These are phyloP conservation scores for Henricia sp. DNA, from an alignment of 53 echinoderm and acorn worm genomes.

Conservation along the genomic window DNA sequence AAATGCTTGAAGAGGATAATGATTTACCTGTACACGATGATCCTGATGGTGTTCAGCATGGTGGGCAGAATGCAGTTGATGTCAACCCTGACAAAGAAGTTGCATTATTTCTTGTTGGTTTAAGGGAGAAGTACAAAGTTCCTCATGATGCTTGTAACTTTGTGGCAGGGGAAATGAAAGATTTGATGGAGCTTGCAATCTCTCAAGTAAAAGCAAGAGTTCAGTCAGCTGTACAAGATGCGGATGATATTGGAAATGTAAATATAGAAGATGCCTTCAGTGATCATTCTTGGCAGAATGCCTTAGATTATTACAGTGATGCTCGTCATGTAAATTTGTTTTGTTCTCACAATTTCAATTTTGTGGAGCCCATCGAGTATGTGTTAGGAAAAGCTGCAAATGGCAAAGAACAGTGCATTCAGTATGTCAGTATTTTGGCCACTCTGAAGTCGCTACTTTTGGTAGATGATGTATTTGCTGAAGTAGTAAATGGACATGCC, in stretches of 20 bases:
- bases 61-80: background rate
- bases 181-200: slow-evolving; percentile 16
- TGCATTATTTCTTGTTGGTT: slow-evolving; percentile 1
- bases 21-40: background rate
- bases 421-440: slow-evolving; percentile 59
- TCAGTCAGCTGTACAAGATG: slow-evolving; percentile 17
- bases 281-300: slow-evolving; percentile 8
- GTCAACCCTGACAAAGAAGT: background rate
- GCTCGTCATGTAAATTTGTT: slow-evolving; percentile 16
- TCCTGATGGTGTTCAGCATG: background rate
- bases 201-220: background rate
- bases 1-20: background rate
- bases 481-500: slow-evolving; percentile 39
- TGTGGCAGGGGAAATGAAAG: slow-evolving; percentile 24
- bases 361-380: slow-evolving; percentile 56
- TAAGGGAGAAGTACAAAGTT: slow-evolving; percentile 22
- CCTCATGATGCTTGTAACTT: slow-evolving; percentile 7
- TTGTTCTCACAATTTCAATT: background rate
- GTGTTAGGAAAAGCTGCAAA: slow-evolving; percentile 28
- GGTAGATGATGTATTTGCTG: slow-evolving; percentile 48
- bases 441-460: slow-evolving; percentile 28
- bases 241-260: too few relatives aligned
- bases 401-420: slow-evolving; percentile 26
- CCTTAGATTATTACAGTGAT: slow-evolving; percentile 16
- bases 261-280: too few relatives aligned